phyloP scores from a whole-genome alignment of 2,888 invertebrate species.

The Polymixis flavicincta region DNA sequence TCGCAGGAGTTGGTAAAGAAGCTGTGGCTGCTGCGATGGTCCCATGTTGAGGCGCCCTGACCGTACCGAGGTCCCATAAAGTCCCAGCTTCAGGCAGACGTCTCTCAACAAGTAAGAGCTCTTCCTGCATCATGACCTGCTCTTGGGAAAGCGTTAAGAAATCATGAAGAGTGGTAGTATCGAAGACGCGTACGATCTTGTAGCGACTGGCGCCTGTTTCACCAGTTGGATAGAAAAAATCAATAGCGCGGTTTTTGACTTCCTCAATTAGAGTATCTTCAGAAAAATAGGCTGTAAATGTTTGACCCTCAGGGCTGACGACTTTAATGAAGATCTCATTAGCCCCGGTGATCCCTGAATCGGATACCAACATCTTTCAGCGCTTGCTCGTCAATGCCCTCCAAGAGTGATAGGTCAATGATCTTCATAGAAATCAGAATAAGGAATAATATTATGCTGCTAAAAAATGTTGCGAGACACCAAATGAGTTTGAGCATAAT shows the following conservation, averaged over 20 bases:
- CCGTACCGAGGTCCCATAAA: slow-evolving; percentile 85
- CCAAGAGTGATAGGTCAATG: slow-evolving; percentile 32
- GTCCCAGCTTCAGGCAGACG: slow-evolving; percentile 83
- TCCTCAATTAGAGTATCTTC: slow-evolving; percentile 86
- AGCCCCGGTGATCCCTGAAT: slow-evolving; percentile 73
- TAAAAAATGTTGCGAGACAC: slow-evolving; percentile 74
- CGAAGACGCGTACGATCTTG: slow-evolving; percentile 84
- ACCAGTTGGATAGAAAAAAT: slow-evolving; percentile 85
- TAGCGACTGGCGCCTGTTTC: slow-evolving; percentile 81
- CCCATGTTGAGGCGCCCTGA: slow-evolving; percentile 82
- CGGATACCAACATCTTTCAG: slow-evolving; percentile 81
- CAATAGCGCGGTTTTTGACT: slow-evolving; percentile 82
- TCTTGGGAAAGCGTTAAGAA: slow-evolving; percentile 84
- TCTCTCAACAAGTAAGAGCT: slow-evolving; percentile 82
- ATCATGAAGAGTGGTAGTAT: slow-evolving; percentile 83
- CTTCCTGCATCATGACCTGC: slow-evolving; percentile 82
- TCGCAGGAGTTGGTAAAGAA: slow-evolving; percentile 79
- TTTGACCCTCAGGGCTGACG: slow-evolving; percentile 84
- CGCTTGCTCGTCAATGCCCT: neutral
- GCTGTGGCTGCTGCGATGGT: slow-evolving; percentile 87
- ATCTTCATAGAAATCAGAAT: slow-evolving; percentile 66
- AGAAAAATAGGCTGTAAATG: slow-evolving; percentile 79
- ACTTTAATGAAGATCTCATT: slow-evolving; percentile 82
- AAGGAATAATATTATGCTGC: slow-evolving; percentile 75
- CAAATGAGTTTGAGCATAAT: slow-evolving; percentile 79